A percentile compares a stretch with the other conserved stretches of the same genome.
Evolutionary conservation across 2,888 invertebrate genomes (phyloP).

Genomic region (Caenorhabditis sp.): DNA sequence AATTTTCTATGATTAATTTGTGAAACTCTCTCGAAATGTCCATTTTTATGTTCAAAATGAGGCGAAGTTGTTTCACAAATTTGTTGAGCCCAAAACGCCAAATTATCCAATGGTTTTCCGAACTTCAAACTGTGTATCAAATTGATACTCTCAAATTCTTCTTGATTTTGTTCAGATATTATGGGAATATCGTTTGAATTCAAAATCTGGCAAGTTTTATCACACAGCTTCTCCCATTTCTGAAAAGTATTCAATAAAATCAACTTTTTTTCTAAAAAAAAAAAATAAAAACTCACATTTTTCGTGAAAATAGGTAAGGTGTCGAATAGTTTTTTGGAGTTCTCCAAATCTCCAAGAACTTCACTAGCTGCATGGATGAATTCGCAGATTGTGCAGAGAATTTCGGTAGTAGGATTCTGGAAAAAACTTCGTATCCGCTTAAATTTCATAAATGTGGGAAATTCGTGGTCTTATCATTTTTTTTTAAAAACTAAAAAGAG

Average conservation of each 20-base stretch:
- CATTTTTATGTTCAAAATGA: neutral
- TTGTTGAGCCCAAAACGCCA: conserved; percentile 1
- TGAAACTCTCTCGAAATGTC: neutral
- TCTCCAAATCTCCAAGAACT: neutral
- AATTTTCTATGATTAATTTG: neutral
- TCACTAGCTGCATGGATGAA: neutral
- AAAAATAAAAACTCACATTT: neutral
- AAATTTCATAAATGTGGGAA: too few relatives aligned
- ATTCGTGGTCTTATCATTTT: too few relatives aligned
- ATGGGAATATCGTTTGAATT: neutral
- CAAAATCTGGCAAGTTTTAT: neutral
- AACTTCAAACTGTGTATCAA: neutral
- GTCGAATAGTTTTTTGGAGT: conserved; percentile 1
- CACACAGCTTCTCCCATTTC: conserved; percentile 28
- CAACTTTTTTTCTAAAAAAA: neutral
- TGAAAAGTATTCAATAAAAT: neutral
- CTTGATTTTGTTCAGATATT: neutral
- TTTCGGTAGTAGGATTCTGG: neutral
- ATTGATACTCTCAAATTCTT: neutral
- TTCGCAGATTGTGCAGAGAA: conserved; percentile 1
- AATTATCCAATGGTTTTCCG: neutral
- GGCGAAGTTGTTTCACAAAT: neutral
- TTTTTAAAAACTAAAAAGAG: too few relatives aligned
- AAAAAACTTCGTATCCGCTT: too few relatives aligned
- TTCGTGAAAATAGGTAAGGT: neutral